Percentiles rank a stretch among this genome's conserved stretches.
These are phyloP conservation scores for Trachymyrmex cornetzi DNA, from an alignment of 1,140 invertebrate genomes.

Conservation along the genomic window DNA sequence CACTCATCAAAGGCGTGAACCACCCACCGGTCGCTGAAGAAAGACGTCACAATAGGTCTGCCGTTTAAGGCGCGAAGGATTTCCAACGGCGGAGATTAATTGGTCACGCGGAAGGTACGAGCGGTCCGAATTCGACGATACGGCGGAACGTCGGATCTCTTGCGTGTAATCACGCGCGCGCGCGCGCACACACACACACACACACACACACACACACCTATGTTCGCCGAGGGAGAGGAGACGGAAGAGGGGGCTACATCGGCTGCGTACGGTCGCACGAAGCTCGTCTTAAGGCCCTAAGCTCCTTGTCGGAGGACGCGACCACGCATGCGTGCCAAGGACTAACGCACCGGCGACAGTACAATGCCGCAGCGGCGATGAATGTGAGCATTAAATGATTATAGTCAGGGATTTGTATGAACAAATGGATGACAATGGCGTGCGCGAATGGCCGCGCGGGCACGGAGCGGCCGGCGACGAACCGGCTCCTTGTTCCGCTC, in stretches of 20 bases:
- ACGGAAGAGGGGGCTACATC: not conserved
- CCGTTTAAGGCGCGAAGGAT: constrained; percentile 69
- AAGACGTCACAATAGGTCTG: constrained; percentile 62
- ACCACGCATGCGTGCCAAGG: constrained; percentile 80
- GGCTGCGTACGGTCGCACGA: constrained; percentile 70
- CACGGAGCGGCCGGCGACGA: constrained; percentile 62
- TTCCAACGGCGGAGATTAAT: constrained; percentile 81
- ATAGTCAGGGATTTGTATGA: constrained; percentile 80
- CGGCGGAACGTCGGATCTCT: constrained; percentile 23
- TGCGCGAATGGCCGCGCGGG: constrained; percentile 68
- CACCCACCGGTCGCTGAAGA: constrained; percentile 47
- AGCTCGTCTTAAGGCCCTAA: constrained; percentile 77
- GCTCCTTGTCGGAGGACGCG: constrained; percentile 79
- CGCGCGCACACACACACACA: not conserved
- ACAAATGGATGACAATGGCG: constrained; percentile 82
- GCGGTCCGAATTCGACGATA: constrained; percentile 61
- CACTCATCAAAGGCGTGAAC: constrained; percentile 57
- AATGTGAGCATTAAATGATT: constrained; percentile 82
- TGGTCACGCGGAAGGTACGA: constrained; percentile 76
- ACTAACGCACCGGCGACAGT: constrained; percentile 75
- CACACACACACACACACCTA: not conserved
- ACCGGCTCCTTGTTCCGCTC: constrained; percentile 59
- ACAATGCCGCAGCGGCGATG: constrained; percentile 78
- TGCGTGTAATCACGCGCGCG: constrained; percentile 25
- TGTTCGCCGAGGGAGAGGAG: not conserved